These are phyloP conservation scores for Formica aserva DNA, from an alignment of 2,888 invertebrate genomes.

Conservation along the genomic window DNA sequence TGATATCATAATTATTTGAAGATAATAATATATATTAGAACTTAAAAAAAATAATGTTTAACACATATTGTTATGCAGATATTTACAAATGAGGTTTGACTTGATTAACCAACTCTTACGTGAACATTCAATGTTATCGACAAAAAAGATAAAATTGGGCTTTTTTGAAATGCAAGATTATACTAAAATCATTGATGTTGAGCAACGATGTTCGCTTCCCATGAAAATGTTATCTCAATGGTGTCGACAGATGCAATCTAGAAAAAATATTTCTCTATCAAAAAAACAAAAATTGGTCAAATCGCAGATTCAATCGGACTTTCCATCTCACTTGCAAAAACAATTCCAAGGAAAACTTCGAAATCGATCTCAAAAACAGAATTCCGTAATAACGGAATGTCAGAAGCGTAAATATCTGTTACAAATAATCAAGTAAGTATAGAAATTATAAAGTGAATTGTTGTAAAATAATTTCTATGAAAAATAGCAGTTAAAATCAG, in stretches of 20 bases:
- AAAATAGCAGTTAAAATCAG: not conserved
- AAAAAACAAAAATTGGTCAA: not conserved
- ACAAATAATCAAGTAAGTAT: slow-evolving; percentile 26
- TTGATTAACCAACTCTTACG: slow-evolving; percentile 30
- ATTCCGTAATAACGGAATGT: not conserved
- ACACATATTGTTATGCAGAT: slow-evolving; percentile 11
- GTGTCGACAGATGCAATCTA: not conserved
- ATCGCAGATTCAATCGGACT: not conserved
- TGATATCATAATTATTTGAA: not conserved
- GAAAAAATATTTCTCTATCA: not conserved
- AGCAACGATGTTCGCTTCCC: not conserved
- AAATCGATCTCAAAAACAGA: not conserved
- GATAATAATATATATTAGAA: not conserved
- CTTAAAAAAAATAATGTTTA: not conserved
- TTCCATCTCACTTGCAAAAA: not conserved
- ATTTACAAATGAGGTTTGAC: slow-evolving; percentile 42
- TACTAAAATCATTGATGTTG: not conserved
- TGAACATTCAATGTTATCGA: not conserved
- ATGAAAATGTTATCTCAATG: not conserved
- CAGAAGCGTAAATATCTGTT: not conserved
- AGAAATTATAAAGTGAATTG: not conserved
- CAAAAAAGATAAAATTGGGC: not conserved
- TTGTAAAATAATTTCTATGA: not conserved
- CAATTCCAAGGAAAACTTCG: not conserved
- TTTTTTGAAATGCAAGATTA: slow-evolving; percentile 19